phyloP scores from a whole-genome alignment of 2,888 invertebrate species.

The Cybosia mesomella region DNA sequence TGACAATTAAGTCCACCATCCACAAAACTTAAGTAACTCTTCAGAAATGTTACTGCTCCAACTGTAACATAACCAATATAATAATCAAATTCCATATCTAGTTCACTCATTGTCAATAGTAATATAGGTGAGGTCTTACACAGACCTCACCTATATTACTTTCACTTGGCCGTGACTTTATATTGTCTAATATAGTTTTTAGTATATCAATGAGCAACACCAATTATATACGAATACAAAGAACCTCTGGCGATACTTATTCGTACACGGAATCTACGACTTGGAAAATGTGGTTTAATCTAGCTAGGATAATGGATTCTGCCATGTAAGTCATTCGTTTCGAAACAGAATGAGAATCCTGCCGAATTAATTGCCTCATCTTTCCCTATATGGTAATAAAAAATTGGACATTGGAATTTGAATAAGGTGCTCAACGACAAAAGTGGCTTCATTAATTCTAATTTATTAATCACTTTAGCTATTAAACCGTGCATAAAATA shows the following conservation, averaged over 20 bases:
- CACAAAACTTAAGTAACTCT: background rate
- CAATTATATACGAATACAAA: constrained; percentile 20
- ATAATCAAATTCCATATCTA: constrained; percentile 23
- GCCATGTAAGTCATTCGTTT: constrained; percentile 47
- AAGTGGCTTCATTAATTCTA: no score
- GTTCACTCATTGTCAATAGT: constrained; percentile 24
- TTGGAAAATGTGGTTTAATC: constrained; percentile 34
- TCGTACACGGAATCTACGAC: constrained; percentile 27
- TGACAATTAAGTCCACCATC: background rate
- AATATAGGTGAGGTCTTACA: background rate
- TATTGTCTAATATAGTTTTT: constrained; percentile 18
- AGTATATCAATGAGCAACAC: constrained; percentile 10
- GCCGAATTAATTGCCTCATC: constrained; percentile 41
- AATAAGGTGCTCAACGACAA: no score
- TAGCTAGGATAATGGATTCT: constrained; percentile 34
- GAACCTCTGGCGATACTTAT: constrained; percentile 21
- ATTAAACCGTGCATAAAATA: no score
- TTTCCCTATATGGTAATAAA: constrained; percentile 35
- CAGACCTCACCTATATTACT: constrained; percentile 9
- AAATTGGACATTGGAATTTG: constrained; percentile 33
- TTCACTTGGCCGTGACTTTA: constrained; percentile 21
- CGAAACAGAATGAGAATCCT: constrained; percentile 31
- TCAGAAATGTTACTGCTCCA: background rate
- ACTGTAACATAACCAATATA: background rate
- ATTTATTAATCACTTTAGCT: no score